phyloP scores from a whole-genome alignment of 2,888 invertebrate genomes.

The Penaeus monodon region DNA sequence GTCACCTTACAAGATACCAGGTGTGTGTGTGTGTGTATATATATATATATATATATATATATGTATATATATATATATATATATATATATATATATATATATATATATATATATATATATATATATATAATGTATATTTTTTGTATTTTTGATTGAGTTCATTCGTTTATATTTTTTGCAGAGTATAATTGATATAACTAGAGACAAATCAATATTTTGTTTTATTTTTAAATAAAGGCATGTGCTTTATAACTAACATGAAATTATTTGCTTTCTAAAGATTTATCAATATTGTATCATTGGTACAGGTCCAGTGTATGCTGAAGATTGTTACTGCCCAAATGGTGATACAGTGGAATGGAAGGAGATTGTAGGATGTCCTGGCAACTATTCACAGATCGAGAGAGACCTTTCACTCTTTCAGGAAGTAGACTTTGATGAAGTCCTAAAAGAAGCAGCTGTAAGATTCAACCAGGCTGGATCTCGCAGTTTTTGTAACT shows the following conservation, averaged over 20 bases:
- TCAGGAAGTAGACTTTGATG: conserved; percentile 79
- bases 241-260: too few relatives aligned
- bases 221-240: too few relatives aligned
- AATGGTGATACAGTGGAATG: conserved; percentile 76
- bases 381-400: conserved; percentile 78
- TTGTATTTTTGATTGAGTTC: neutral
- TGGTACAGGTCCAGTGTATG: conserved; percentile 77
- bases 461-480: conserved; percentile 82
- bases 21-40: conserved; percentile 70
- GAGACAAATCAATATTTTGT: too few relatives aligned
- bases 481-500: conserved; percentile 90
- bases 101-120: neutral
- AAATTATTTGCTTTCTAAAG: too few relatives aligned
- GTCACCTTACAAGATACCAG: conserved; percentile 78
- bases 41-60: too few relatives aligned
- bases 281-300: neutral
- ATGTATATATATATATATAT: neutral
- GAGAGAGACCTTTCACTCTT: conserved; percentile 80
- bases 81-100: neutral
- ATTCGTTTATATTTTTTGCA: too few relatives aligned
- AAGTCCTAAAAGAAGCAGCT: conserved; percentile 77
- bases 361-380: conserved; percentile 77
- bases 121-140: too few relatives aligned
- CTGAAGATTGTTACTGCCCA: conserved; percentile 90
- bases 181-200: too few relatives aligned